A percentile compares a stretch with the other conserved stretches of the same genome.
phyloP scores from a whole-genome alignment of 2,888 invertebrate species.

The Onchidella celtica region DNA sequence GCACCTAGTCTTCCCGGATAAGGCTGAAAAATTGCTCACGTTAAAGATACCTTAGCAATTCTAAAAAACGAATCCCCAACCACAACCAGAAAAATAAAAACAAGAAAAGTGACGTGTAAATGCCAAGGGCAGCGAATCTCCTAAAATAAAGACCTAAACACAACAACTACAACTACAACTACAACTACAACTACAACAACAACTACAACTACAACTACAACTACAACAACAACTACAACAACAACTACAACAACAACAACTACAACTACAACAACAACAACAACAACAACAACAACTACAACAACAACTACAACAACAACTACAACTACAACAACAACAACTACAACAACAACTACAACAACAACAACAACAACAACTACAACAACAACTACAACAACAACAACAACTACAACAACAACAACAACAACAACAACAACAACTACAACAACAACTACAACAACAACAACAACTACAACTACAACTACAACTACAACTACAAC shows the following conservation, averaged over 20 bases:
- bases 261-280: background rate
- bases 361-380: background rate
- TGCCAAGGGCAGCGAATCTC: too few relatives aligned
- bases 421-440: background rate
- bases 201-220: conserved; percentile 1
- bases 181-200: conserved; percentile 3
- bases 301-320: background rate
- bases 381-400: background rate
- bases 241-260: background rate
- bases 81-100: too few relatives aligned
- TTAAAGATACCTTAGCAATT: too few relatives aligned
- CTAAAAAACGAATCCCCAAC: too few relatives aligned
- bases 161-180: background rate
- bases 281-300: background rate
- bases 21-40: too few relatives aligned
- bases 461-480: background rate
- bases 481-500: background rate
- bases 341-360: background rate
- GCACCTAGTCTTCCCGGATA: too few relatives aligned
- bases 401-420: background rate
- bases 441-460: background rate
- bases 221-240: background rate
- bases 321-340: background rate
- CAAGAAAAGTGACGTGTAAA: too few relatives aligned
- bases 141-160: too few relatives aligned